phyloP scores from a whole-genome alignment of 2,113 vertebrate species.

The Pheucticus melanocephalus region DNA sequence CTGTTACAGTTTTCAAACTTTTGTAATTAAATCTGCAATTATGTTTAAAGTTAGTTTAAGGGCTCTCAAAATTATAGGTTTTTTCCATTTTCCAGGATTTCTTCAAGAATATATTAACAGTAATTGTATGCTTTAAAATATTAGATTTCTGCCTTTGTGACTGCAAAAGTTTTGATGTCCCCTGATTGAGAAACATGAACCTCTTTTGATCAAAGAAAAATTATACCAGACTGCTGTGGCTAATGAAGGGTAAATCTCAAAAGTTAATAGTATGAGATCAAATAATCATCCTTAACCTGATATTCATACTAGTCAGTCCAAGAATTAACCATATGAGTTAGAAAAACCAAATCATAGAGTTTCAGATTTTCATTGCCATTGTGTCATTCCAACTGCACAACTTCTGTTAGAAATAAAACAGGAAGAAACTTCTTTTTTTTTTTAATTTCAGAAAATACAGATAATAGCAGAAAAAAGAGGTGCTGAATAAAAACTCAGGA shows the following conservation, averaged over 20 bases:
- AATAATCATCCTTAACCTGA: neutral
- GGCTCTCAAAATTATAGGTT: neutral
- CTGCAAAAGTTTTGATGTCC: neutral
- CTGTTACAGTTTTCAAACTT: conserved; percentile 9
- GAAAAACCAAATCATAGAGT: neutral
- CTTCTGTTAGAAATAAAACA: neutral
- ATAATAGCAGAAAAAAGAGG: neutral
- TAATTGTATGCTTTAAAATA: neutral
- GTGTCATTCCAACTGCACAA: neutral
- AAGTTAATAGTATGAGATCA: neutral
- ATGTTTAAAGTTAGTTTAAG: neutral
- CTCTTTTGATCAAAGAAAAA: neutral
- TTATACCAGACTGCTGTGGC: neutral
- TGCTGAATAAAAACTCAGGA: neutral
- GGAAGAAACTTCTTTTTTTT: neutral
- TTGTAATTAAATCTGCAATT: neutral
- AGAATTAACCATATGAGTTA: neutral
- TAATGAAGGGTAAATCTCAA: neutral
- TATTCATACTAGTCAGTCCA: neutral
- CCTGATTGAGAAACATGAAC: neutral
- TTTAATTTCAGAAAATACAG: neutral
- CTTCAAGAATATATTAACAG: neutral
- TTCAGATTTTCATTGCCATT: neutral
- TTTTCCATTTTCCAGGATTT: neutral
- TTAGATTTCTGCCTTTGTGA: neutral